phyloP scores from a whole-genome alignment of 2,888 invertebrate genomes.

The Teleogryllus oceanicus region DNA sequence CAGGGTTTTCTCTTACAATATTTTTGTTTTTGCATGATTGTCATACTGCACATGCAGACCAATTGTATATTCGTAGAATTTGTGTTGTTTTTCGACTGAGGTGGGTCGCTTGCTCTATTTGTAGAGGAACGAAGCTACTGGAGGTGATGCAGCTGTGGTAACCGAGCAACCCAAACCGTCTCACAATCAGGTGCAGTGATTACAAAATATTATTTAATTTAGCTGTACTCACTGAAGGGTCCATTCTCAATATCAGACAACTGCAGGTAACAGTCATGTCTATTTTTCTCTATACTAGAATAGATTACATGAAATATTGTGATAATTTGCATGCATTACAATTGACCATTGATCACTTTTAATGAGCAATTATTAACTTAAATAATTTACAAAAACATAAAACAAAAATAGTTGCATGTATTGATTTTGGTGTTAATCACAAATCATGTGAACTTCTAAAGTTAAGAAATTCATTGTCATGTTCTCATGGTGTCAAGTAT shows the following conservation, averaged over 20 bases:
- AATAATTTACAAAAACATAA: no score
- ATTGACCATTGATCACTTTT: no score
- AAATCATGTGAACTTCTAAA: no score
- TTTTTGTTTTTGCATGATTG: constrained; percentile 18
- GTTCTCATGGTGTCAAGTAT: no score
- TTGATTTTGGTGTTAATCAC: no score
- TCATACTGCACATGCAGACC: neutral
- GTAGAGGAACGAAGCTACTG: constrained; percentile 37
- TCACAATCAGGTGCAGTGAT: constrained; percentile 34
- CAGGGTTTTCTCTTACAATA: neutral
- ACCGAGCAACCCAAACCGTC: constrained; percentile 45
- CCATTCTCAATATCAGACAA: neutral
- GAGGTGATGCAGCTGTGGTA: constrained; percentile 45
- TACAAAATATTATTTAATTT: constrained; percentile 27
- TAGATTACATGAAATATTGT: no score
- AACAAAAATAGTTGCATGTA: no score
- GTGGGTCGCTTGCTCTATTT: constrained; percentile 37
- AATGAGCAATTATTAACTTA: no score
- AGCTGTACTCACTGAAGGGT: constrained; percentile 2
- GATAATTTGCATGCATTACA: no score
- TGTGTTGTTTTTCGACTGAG: constrained; percentile 33
- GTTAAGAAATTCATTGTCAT: no score
- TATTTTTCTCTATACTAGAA: neutral
- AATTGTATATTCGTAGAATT: constrained; percentile 24
- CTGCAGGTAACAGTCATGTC: neutral